Evolutionary conservation across 1,140 invertebrate species (phyloP), one percentile per base, ranked within the genome.

Genomic region (Pemphigus obesinymphae): DNA sequence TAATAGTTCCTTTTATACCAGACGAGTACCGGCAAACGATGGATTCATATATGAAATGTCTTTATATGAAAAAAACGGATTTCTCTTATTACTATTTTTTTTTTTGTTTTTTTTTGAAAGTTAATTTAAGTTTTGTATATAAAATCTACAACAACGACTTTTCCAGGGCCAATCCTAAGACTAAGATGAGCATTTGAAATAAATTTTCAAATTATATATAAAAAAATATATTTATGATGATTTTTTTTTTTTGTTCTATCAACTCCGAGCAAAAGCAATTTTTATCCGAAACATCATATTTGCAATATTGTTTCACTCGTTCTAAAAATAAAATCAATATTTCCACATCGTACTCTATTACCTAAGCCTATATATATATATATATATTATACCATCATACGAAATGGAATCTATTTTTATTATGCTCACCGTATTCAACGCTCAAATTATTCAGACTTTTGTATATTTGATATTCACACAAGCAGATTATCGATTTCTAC

Each of bases 41-140:
- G 26, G 26, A 31, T 73, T 50, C 70, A 31, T 50, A 17, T 70
- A 48, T 73, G 70, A 50, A 50, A 50, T 26, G 70, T 20, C 31
- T 31, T 73, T 48, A 23, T 68, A 17, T 43, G 70, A 11, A n/a
- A 31, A 48, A 48, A 72, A 72, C 40, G 68, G 2, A 72, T 72
- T 72, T 48, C 37, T 70, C 66, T 66, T 66, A 40, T 66, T 50
- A 50, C 20, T 50, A 55, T 55, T 55, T 8, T 55, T 26, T 4
- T 58, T 58, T 26, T 58, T 58, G 8, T 63, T 15, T 31, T 11
- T 73, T 73, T 31, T 50, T 17, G 17, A 73, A 73, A 73, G 11
- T 31, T 50, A 48, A 50, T 73, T 73, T 73, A 73, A 73, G 70
- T 73, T 73, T 73, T 73, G 26, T 29, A 50, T 29, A 73, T 48